Base-by-base conservation (phyloP, 92 coral and sea anemone genomes). In the Epizoanthus illoricatus region DNA sequence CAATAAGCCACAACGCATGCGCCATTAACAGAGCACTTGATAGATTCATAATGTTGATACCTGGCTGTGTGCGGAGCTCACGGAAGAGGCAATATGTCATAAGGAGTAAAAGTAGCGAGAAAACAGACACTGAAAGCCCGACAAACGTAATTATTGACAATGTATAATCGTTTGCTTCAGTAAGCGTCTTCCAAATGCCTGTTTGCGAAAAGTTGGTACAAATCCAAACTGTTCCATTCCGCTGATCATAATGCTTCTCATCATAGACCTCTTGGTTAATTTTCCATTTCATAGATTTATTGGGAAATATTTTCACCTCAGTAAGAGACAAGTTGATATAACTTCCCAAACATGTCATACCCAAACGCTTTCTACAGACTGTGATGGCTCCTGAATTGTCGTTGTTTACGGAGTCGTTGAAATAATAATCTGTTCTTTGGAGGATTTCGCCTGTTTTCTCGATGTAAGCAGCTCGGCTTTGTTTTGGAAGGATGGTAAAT, bases 61-160 rank as follows among this genome's bases (percentile, higher is more conserved):
- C 92, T 36, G 92, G 89, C 33, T 74, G 57, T 4, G 92, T 85
- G 12, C 89, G 84, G 39, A 89, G 89, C 58, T 89, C 85, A 19
- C 19, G 60, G 43, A 89, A 89, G 1, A 89, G 69, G 15, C 64
- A 40, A 57, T 85, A 89, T 20, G 92, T 89, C 63, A 81, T 80
- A 43, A 89, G 70, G 2, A 80, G 54, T 16, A 66, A 18, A 4
- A 69, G 80, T 45, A 85, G 83, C 40, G 89, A 67, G 0, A 81
- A 7, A 57, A 85, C 83, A 3, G 92, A 89, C 21, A 80, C 20
- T 16, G 84, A 84, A 24, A 85, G 85, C 12, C 92, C 92, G 52
- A 85, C 59, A 19, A 33, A 79, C 63, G 91, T 84, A 19, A 88
- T 70, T 7, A 88, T 55, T 13, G 58, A 36, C 69, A 79, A 65